Evolutionary conservation across 2,888 invertebrate species (phyloP).

Genomic region (Parthenolecanium corni): DNA sequence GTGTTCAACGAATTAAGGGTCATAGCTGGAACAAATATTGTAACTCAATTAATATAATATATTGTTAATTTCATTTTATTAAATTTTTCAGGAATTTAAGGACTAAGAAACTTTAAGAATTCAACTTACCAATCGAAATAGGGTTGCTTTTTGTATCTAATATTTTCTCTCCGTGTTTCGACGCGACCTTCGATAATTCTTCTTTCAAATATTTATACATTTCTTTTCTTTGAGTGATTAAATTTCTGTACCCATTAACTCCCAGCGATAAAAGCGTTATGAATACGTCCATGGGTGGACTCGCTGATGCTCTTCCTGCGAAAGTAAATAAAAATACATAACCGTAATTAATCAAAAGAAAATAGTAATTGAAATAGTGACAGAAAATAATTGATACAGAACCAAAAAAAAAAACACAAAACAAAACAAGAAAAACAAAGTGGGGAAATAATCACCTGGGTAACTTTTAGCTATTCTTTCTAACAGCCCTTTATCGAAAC

Average conservation of each 20-base stretch:
- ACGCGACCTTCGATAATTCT: constrained; percentile 46
- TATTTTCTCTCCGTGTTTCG: constrained; percentile 47
- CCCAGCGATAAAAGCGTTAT: constrained; percentile 64
- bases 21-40: constrained; percentile 38
- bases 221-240: constrained; percentile 49
- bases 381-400: constrained; percentile 20
- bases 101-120: no score
- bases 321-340: neutral
- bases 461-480: constrained; percentile 57
- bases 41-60: neutral
- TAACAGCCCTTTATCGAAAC: constrained; percentile 51
- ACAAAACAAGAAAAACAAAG: neutral
- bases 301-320: constrained; percentile 55
- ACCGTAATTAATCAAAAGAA: constrained; percentile 10
- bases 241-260: constrained; percentile 48
- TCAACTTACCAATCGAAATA: constrained; percentile 53
- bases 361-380: no score
- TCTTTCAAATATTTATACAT: constrained; percentile 50
- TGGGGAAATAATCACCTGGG: constrained; percentile 43
- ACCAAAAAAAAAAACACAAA: constrained; percentile 14
- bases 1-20: constrained; percentile 39
- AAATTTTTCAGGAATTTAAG: neutral
- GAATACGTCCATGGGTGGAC: constrained; percentile 59
- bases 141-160: constrained; percentile 52
- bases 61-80: neutral